These are phyloP conservation scores for Ennomos erosarius DNA, from an alignment of 2,888 invertebrate genomes.

Conservation along the genomic window DNA sequence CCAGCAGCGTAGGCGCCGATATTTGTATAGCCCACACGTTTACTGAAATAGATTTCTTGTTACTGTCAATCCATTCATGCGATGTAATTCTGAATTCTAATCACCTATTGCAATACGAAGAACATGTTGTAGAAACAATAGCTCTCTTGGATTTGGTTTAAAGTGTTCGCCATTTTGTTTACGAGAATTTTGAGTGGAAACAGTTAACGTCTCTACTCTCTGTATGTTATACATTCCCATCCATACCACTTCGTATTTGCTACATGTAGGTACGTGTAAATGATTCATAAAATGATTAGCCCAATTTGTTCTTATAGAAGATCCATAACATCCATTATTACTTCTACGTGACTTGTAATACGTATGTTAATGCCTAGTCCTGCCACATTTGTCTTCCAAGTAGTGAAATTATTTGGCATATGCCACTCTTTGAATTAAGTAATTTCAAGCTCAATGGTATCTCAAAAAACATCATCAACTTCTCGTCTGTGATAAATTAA, in stretches of 20 bases:
- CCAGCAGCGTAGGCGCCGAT: constrained; percentile 42
- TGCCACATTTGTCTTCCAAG: neutral
- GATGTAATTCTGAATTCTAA: constrained; percentile 41
- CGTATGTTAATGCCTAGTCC: neutral
- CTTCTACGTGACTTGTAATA: neutral
- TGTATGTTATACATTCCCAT: neutral
- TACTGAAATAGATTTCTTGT: constrained; percentile 59
- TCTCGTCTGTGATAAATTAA: constrained; percentile 2
- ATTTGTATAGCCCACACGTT: constrained; percentile 40
- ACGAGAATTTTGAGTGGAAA: constrained; percentile 15
- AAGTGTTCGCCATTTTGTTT: constrained; percentile 25
- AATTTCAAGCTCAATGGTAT: too few species aligned
- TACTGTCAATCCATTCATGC: constrained; percentile 48
- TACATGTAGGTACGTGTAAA: neutral
- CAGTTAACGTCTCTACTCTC: constrained; percentile 16
- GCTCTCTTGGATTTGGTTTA: constrained; percentile 18
- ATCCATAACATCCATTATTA: too few species aligned
- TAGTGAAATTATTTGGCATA: too few species aligned
- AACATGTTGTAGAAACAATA: constrained; percentile 28
- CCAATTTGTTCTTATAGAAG: too few species aligned
- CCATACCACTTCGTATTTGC: constrained; percentile 2
- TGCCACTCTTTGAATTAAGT: too few species aligned
- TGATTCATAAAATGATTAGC: too few species aligned
- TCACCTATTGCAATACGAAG: constrained; percentile 32
- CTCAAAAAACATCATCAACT: neutral